Evolutionary conservation across 2,797 vertebrate species (phyloP), one percentile per base, ranked within the genome.

Genomic region (Limnodromus scolopaceus): DNA sequence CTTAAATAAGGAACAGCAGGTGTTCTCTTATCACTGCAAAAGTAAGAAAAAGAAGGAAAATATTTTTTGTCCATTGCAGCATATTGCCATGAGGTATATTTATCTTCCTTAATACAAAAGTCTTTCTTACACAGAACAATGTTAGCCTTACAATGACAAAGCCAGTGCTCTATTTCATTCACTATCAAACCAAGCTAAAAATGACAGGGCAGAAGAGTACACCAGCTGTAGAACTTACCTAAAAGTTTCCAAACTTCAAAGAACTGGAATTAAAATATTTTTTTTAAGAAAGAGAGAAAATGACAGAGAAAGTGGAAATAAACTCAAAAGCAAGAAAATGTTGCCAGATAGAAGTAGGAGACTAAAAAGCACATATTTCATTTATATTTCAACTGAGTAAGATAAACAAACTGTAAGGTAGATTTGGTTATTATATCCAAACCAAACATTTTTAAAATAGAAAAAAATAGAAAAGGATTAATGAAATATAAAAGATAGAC

Each of bases 1-100:
- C 68, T 90, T 72, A 92, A 88, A 94, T 77, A 85, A 91, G 77
- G 36, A 92, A 64, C 81, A 76, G 63, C 17, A 75, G 75, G 91
- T 70, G 64, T 88, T 88, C 20, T 9, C 41, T 90, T 86, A 83
- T 80, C 30, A 4, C 43, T 20, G 18, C 20, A 86, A 75, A 92
- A 84, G 36, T 19, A 77, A 34, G 65, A 75, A 63, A 76, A 77
- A 70, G 24, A 66, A 70, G 48, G 61, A 64, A 92, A 94, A 57
- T 28, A 17, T 1, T 34, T 90, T 92, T 79, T 61, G 13, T 30
- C 32, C 13, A 24, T 25, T 89, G 43, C 46, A 87, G 32, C 32
- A 80, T 18, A 19, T 30, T 82, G 32, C 25, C 39, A 65, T 1
- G 0, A 22, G 60, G 41, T 65, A 39, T 36, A 66, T 70, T 91